Conservation (phyloP, 2,888 invertebrate genomes). For the Nineta flava region DNA sequence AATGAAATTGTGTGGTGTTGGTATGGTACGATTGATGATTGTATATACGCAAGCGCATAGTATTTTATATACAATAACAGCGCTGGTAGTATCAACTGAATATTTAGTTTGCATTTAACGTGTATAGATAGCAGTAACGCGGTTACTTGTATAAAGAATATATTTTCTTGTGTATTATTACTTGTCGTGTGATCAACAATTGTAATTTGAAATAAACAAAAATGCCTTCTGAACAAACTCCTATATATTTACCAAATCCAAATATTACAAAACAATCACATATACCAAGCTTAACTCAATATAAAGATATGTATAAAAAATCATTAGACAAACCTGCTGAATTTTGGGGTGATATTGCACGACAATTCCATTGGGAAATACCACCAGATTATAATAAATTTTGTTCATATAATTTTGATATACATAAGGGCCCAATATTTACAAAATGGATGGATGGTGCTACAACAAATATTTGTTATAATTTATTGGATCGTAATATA, state of each 20-base stretch:
- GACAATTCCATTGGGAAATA: conserved; percentile 86
- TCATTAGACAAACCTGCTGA: conserved; percentile 77
- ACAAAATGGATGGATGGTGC: conserved; percentile 94
- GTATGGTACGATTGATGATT: too few relatives aligned
- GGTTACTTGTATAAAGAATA: too few relatives aligned
- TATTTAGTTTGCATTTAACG: too few relatives aligned
- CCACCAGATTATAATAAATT: conserved; percentile 59
- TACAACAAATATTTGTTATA: conserved; percentile 90
- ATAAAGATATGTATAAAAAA: conserved; percentile 65
- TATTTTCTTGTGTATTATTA: too few relatives aligned
- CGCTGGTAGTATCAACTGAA: too few relatives aligned
- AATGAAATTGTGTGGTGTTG: too few relatives aligned
- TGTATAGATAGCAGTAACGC: too few relatives aligned
- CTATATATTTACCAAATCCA: conserved; percentile 40
- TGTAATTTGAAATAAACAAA: conserved; percentile 10
- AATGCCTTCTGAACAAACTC: conserved; percentile 39
- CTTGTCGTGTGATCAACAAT: too few relatives aligned
- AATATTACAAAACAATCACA: conserved; percentile 40
- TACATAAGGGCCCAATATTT: conserved; percentile 72
- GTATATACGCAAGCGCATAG: too few relatives aligned
- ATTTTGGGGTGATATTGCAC: conserved; percentile 90
- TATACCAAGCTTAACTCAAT: conserved; percentile 56
- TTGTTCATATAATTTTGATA: conserved; percentile 81
- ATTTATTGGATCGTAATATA: conserved; percentile 83
- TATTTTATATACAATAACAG: too few relatives aligned